Evolutionary conservation across 1,140 invertebrate species (phyloP), one percentile per base, ranked within the genome.

Genomic region (Epicauta chinensis): DNA sequence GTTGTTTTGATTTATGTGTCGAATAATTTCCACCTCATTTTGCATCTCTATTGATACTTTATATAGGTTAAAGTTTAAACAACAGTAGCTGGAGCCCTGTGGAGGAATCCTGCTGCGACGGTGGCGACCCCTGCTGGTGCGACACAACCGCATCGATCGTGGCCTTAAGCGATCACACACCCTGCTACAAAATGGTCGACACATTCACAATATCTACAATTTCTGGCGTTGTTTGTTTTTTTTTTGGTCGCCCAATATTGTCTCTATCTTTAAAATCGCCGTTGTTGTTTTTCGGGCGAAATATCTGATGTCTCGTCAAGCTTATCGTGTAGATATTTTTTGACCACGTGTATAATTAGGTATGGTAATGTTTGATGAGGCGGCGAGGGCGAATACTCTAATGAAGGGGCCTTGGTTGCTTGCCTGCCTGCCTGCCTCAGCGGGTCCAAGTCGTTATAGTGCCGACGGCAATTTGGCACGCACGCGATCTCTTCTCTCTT

Each of bases 291-390:
- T n/a, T n/a, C n/a, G n/a, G n/a, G 17, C 23, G 23, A 23, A 5
- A 23, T 7, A 7, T 23, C 23, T 23, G n/a, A n/a, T n/a, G n/a
- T n/a, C n/a, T n/a, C n/a, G 4, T 23, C 23, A 23, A 23, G 23
- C 7, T 23, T 23, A 23, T 23, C 23, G 23, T 23, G 7, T 23
- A 23, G 4, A 23, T 2, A 23, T 23, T 48, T 39, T 48, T 43
- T 44, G 47, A 53, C 58, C 61, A 62, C 58, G 61, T 61, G 62
- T 64, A 64, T 64, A 64, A 64, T 64, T 64, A 64, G 60, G 54
- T 64, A 64, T 64, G 62, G 55, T 62, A 64, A 64, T 64, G 62
- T 50, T 61, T 53, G 60, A 55, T 56, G 56, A 23, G 59, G 61
- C 61, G 58, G 58, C 56, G 60, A 58, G 58, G 59, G 62, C 62